Evolutionary conservation across 1,140 invertebrate species (phyloP).

Genomic region (Subanguina moxae): DNA sequence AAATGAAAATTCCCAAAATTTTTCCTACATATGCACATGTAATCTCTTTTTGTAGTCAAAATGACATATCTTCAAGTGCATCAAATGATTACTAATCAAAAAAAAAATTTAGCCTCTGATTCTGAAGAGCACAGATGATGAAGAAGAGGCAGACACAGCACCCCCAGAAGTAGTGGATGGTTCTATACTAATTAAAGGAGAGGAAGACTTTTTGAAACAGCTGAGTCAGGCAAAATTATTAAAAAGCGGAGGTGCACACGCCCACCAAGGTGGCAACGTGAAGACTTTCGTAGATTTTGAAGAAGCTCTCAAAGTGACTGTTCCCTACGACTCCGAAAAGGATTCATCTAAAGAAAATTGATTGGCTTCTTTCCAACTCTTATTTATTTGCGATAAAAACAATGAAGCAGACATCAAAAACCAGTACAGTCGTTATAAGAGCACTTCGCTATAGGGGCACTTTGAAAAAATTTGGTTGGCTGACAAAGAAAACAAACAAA

Average conservation of each 20-base stretch:
- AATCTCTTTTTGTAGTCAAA: too few species aligned
- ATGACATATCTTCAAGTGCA: too few species aligned
- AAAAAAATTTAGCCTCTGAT: too few species aligned
- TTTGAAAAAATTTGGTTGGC: too few species aligned
- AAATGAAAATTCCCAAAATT: too few species aligned
- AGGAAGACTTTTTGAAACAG: slow-evolving; percentile 17
- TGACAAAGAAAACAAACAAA: too few species aligned
- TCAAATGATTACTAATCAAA: too few species aligned
- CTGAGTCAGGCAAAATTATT: slow-evolving; percentile 19
- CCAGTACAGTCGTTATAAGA: too few species aligned
- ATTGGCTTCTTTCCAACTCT: neutral
- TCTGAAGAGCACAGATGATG: neutral
- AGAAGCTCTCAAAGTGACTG: slow-evolving; percentile 29
- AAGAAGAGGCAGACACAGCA: slow-evolving; percentile 2
- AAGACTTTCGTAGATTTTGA: slow-evolving; percentile 18
- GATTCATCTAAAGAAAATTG: neutral
- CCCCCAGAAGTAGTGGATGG: neutral
- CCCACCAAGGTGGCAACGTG: slow-evolving; percentile 24
- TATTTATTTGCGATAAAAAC: too few species aligned
- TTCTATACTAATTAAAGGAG: neutral
- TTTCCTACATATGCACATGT: too few species aligned
- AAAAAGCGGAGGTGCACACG: slow-evolving; percentile 7
- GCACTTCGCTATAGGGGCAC: too few species aligned
- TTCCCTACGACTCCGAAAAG: slow-evolving; percentile 11
- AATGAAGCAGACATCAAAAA: too few species aligned